These are phyloP conservation scores for Aporrectodea caliginosa DNA, from an alignment of 1,140 invertebrate genomes.

Conservation along the genomic window DNA sequence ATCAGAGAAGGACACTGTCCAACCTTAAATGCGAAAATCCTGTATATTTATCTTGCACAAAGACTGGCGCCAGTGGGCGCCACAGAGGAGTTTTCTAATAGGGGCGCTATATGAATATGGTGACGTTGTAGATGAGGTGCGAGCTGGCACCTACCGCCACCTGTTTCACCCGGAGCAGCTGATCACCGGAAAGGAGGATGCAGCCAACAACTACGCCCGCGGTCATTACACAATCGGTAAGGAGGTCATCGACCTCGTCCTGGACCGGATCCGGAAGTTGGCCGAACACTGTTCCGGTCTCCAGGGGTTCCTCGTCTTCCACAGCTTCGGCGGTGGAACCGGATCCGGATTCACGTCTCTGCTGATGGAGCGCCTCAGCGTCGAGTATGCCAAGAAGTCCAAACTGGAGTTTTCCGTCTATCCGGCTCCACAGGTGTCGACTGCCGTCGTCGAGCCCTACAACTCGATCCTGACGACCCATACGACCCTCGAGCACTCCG, in stretches of 20 bases:
- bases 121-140: no score
- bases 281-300: conserved; percentile 44
- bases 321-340: no score
- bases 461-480: no score
- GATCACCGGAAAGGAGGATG: no score
- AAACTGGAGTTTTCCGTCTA: conserved; percentile 86
- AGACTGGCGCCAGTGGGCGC: no score
- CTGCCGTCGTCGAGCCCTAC: conserved; percentile 58
- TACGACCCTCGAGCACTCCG: conserved; percentile 46
- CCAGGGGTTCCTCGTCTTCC: conserved; percentile 59
- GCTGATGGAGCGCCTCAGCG: conserved; percentile 80
- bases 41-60: no score
- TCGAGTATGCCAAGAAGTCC: conserved; percentile 84
- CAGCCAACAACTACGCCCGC: conserved; percentile 46
- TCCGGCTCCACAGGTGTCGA: conserved; percentile 75
- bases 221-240: conserved; percentile 55
- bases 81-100: no score
- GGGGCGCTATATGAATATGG: no score
- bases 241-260: conserved; percentile 52
- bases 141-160: no score
- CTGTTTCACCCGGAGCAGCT: no score
- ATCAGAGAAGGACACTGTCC: no score
- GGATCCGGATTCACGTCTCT: conserved; percentile 85
- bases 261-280: conserved; percentile 47
- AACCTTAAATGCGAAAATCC: no score